phyloP scores from a whole-genome alignment of 2,888 invertebrate genomes.

The Luperina nickerlii region DNA sequence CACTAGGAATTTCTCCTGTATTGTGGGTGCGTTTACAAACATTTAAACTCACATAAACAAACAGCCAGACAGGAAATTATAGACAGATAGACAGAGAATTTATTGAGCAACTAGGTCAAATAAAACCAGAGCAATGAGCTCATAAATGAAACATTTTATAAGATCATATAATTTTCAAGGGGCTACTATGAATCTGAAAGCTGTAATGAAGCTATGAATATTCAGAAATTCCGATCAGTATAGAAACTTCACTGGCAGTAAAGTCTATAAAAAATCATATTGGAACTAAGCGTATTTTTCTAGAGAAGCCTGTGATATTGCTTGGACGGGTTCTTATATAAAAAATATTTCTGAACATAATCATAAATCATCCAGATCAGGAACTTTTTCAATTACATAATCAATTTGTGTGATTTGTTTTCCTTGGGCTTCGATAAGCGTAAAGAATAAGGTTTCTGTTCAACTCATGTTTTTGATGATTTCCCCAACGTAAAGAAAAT shows the following conservation, averaged over 20 bases:
- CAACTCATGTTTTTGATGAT: conserved; percentile 2
- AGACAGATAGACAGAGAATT: too few species aligned
- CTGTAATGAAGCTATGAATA: conserved; percentile 61
- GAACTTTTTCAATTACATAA: conserved; percentile 31
- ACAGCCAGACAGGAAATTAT: too few species aligned
- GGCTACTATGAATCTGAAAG: conserved; percentile 38
- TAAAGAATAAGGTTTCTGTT: conserved; percentile 1
- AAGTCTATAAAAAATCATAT: conserved; percentile 42
- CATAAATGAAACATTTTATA: conserved; percentile 36
- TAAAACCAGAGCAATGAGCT: conserved; percentile 10
- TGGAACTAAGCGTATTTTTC: conserved; percentile 29
- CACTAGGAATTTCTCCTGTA: too few species aligned
- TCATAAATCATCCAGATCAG: conserved; percentile 15
- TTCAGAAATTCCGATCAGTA: conserved; percentile 56
- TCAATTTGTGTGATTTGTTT: conserved; percentile 29
- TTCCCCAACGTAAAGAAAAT: not conserved
- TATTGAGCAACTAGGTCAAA: conserved; percentile 2
- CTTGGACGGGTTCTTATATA: conserved; percentile 6
- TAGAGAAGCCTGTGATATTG: conserved; percentile 5
- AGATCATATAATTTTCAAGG: conserved; percentile 44
- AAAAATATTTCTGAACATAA: conserved; percentile 22
- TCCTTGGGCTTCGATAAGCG: conserved; percentile 14
- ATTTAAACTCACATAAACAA: too few species aligned
- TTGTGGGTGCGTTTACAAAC: too few species aligned
- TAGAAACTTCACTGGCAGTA: conserved; percentile 41